Percentiles rank a stretch among this genome's conserved stretches.
phyloP scores from a whole-genome alignment of 2,888 invertebrate genomes.

The Tiliacea aurago region DNA sequence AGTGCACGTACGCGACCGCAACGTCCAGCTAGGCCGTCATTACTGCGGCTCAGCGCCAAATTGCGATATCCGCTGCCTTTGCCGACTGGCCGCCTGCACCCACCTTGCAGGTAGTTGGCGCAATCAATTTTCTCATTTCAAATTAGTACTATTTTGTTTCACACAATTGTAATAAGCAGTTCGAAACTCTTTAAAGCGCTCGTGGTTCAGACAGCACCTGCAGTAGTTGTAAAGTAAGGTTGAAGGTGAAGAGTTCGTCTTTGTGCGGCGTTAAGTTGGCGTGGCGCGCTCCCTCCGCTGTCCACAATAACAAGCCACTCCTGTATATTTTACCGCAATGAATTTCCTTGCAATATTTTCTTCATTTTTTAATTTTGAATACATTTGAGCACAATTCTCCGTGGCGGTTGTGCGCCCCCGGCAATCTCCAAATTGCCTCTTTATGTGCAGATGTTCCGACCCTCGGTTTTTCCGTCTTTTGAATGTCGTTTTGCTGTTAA shows the following conservation, averaged over 20 bases:
- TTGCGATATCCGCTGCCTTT: slow-evolving; percentile 83
- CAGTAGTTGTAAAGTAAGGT: slow-evolving; percentile 32
- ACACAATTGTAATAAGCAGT: slow-evolving; percentile 16
- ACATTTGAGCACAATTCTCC: slow-evolving; percentile 89
- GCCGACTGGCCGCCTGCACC: slow-evolving; percentile 57
- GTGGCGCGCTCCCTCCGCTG: slow-evolving; percentile 64
- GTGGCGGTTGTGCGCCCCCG: slow-evolving; percentile 88
- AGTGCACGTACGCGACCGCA: slow-evolving; percentile 81
- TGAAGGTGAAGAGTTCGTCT: slow-evolving; percentile 50
- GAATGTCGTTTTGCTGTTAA: slow-evolving; percentile 90
- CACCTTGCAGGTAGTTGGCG: slow-evolving; percentile 53
- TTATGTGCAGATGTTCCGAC: slow-evolving; percentile 90
- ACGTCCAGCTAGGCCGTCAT: slow-evolving; percentile 76
- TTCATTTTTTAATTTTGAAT: slow-evolving; percentile 89
- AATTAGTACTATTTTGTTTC: slow-evolving; percentile 52
- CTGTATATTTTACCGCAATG: slow-evolving; percentile 90
- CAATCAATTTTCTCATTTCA: slow-evolving; percentile 59
- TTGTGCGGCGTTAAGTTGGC: slow-evolving; percentile 55
- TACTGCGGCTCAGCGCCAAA: slow-evolving; percentile 84
- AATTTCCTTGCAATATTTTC: slow-evolving; percentile 88
- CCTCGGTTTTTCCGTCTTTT: slow-evolving; percentile 90
- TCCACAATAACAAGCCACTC: slow-evolving; percentile 84
- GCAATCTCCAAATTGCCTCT: slow-evolving; percentile 91
- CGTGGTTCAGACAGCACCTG: slow-evolving; percentile 26
- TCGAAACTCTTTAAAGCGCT: slow-evolving; percentile 8